Base-by-base conservation (phyloP, 2,797 vertebrate species). In the Hippoglossus hippoglossus region DNA sequence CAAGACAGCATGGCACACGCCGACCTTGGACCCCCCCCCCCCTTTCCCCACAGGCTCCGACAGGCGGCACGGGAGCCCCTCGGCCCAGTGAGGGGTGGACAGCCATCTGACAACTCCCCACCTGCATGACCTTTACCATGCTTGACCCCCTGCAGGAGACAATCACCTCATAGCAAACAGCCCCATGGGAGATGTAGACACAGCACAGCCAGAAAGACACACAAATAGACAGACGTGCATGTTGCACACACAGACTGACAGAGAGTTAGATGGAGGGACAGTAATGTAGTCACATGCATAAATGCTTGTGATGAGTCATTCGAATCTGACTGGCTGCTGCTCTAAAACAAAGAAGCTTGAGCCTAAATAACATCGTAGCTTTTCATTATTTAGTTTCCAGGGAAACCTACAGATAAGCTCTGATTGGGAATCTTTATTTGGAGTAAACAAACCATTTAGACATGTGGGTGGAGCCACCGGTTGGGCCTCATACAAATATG, bases 51-150 rank as follows among this genome's bases (percentile, higher is more conserved):
- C 70, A 22, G 90, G 89, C 84, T 80, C 68, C 82, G 89, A 91
- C 79, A 88, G 85, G 80, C 89, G 9, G 84, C 88, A 91, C 66
- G 67, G 84, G 86, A 85, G 79, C 81, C 84, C 79, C 61, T 84
- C 55, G 81, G 78, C 90, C 90, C 87, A 81, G 87, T 85, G 69
- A 88, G 91, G 87, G 88, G 91, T 81, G 71, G 83, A 85, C 88
- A 41, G 79, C 89, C 86, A 82, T 89, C 86, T 93, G 93, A 93
- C 94, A 92, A 86, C 91, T 91, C 92, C 91, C 93, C 93, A 93
- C 92, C 91, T 94, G 89, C 84, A 46, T 94, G 94, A 95, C 95
- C 95, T 95, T 95, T 94, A 89, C 91, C 85, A 87, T 90, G 93
- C 84, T 89, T 93, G 91, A 92, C 91, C 88, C 91, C 89, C 92